Evolutionary conservation across 2,888 invertebrate species (phyloP).

Genomic region (Eristalis arbustorum): DNA sequence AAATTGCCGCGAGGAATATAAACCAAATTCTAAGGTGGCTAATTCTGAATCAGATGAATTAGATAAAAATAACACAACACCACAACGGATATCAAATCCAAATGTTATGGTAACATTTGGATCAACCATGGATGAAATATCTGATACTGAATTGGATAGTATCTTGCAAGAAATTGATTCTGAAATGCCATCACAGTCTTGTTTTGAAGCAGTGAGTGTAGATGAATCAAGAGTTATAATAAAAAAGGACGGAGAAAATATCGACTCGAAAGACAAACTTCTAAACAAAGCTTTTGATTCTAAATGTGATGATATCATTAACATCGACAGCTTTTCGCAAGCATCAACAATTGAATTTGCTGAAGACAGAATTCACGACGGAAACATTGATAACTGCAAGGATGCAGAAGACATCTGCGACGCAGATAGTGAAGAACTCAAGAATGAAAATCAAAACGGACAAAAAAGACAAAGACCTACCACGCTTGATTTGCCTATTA

Average conservation of each 20-base stretch:
- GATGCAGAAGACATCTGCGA: conserved; percentile 8
- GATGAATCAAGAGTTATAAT: background rate
- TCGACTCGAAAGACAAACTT: background rate
- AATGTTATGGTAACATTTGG: conserved; percentile 76
- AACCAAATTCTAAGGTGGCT: background rate
- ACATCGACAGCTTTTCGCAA: conserved; percentile 79
- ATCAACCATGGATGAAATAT: conserved; percentile 80
- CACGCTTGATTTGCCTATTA: conserved; percentile 76
- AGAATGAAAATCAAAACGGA: conserved; percentile 50
- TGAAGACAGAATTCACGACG: conserved; percentile 73
- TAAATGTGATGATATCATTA: conserved; percentile 74
- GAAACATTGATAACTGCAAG: conserved; percentile 39
- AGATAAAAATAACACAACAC: background rate
- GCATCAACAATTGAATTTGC: conserved; percentile 80
- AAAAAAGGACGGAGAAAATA: background rate
- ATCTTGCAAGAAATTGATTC: conserved; percentile 80
- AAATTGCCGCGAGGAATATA: background rate
- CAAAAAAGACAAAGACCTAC: conserved; percentile 77
- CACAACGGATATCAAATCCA: conserved; percentile 2
- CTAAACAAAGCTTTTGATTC: background rate
- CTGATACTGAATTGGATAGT: conserved; percentile 80
- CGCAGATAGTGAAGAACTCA: conserved; percentile 41
- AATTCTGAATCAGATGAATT: background rate
- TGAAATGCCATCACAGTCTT: conserved; percentile 71
- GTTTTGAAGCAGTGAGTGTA: background rate